Conservation (phyloP, 2,797 vertebrate species). For the Pteronotus mesoamericanus region DNA sequence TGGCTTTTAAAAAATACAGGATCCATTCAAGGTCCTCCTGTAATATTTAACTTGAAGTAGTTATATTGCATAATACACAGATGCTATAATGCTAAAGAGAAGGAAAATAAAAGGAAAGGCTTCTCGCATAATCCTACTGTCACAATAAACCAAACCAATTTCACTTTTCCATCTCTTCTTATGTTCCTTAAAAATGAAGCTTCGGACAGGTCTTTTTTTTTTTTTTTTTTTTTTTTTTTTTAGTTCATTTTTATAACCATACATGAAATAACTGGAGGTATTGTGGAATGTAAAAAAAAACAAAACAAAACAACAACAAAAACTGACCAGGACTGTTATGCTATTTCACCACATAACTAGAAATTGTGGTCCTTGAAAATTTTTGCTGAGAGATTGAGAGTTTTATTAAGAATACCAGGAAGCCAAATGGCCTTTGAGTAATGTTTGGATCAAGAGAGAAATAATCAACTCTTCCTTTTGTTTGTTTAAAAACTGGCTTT, state of each 20-base stretch:
- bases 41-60: background rate
- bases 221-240: background rate
- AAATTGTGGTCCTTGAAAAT: constrained; percentile 45
- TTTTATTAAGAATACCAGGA: constrained; percentile 47
- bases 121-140: background rate
- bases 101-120: background rate
- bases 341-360: background rate
- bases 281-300: background rate
- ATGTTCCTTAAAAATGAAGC: constrained; percentile 1
- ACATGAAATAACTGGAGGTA: constrained; percentile 8
- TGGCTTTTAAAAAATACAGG: background rate
- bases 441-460: background rate
- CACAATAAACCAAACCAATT: background rate
- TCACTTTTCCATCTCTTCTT: background rate
- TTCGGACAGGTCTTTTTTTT: background rate
- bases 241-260: constrained; percentile 34
- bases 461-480: background rate
- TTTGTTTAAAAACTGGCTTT: background rate
- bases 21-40: background rate
- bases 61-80: background rate
- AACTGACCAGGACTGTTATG: background rate
- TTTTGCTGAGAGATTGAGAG: constrained; percentile 22
- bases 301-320: background rate
- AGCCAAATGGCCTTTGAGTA: constrained; percentile 24
- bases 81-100: background rate